These are phyloP conservation scores for Lysiphlebus fabarum DNA, from an alignment of 1,140 invertebrate genomes.

Conservation along the genomic window DNA sequence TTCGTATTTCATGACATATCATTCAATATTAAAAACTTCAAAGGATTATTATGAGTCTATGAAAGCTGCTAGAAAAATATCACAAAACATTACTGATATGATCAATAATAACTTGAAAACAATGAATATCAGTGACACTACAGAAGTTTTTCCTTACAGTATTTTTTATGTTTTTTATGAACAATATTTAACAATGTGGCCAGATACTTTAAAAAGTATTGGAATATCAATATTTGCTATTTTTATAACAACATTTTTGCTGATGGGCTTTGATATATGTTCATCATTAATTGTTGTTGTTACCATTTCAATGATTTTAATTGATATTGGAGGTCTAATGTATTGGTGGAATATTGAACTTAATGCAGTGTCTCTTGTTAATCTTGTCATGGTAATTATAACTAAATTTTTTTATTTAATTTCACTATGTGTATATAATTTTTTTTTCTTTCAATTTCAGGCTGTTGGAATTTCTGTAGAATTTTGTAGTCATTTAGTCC, in stretches of 20 bases:
- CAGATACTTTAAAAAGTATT: conserved; percentile 83
- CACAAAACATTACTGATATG: conserved; percentile 78
- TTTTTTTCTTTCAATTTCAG: conserved; percentile 51
- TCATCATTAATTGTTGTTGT: conserved; percentile 86
- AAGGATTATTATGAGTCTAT: conserved; percentile 89
- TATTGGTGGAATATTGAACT: conserved; percentile 94
- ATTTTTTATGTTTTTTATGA: conserved; percentile 99
- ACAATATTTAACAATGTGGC: conserved; percentile 96
- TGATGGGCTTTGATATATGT: conserved; percentile 91
- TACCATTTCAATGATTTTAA: conserved; percentile 90
- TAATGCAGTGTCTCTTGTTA: conserved; percentile 96
- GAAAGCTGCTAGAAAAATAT: conserved; percentile 72
- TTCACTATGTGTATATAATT: neutral
- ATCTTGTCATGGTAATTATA: conserved; percentile 90
- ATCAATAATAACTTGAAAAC: conserved; percentile 62
- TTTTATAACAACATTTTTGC: conserved; percentile 88
- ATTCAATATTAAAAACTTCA: conserved; percentile 89
- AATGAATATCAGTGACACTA: conserved; percentile 53
- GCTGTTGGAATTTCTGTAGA: conserved; percentile 97
- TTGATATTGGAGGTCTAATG: conserved; percentile 94
- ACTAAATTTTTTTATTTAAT: neutral
- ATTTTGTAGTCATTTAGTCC: conserved; percentile 96
- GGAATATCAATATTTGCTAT: conserved; percentile 86
- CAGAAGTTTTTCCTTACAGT: conserved; percentile 95
- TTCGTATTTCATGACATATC: conserved; percentile 93